These are phyloP conservation scores for Ectemnius cavifrons DNA, from an alignment of 2,888 invertebrate species.

Conservation along the genomic window DNA sequence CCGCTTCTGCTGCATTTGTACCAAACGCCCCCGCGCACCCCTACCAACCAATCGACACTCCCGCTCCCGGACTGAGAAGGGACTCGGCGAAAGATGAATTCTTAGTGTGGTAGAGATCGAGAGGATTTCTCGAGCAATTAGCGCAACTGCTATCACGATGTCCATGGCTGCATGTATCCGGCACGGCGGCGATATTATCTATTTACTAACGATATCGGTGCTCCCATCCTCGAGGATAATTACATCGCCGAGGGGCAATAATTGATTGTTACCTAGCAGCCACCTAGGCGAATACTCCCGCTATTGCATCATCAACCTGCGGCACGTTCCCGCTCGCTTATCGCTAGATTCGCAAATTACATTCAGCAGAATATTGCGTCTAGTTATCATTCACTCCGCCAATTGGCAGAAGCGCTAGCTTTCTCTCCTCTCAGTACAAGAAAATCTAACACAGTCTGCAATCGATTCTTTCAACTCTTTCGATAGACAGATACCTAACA, in stretches of 20 bases:
- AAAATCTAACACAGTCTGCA: too few relatives aligned
- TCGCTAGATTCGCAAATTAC: too few relatives aligned
- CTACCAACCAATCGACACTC: constrained; percentile 23
- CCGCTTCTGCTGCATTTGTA: background rate
- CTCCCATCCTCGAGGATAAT: constrained; percentile 37
- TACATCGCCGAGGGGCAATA: constrained; percentile 50
- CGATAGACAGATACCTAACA: too few relatives aligned
- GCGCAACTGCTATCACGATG: constrained; percentile 15
- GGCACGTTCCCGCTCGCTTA: too few relatives aligned
- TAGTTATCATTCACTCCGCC: constrained; percentile 6
- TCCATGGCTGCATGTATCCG: constrained; percentile 15
- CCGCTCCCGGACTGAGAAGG: background rate
- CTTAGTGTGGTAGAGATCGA: background rate
- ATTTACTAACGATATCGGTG: constrained; percentile 37
- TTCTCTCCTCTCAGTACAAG: too few relatives aligned
- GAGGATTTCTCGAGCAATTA: constrained; percentile 24
- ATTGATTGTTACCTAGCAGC: constrained; percentile 44
- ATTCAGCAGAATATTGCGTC: background rate
- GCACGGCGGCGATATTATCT: constrained; percentile 25
- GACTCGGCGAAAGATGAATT: too few relatives aligned
- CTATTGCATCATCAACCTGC: too few relatives aligned
- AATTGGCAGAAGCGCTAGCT: background rate
- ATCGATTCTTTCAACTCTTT: too few relatives aligned
- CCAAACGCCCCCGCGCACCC: background rate
- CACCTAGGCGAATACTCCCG: background rate